Conservation (phyloP, 2,888 invertebrate genomes). For the Troides helena region DNA sequence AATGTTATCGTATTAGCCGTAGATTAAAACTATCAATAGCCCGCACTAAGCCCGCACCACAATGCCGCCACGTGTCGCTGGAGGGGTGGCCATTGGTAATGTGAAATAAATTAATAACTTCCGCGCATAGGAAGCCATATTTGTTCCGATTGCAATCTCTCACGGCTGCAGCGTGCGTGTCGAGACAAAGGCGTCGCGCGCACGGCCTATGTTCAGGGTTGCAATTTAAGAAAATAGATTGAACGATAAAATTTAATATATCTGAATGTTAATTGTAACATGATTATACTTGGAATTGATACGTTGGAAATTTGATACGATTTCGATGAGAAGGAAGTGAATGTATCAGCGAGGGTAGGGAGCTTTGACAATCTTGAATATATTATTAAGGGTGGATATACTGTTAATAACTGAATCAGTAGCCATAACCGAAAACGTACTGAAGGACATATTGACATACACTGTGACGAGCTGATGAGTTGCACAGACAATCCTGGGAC, state of each 20-base stretch:
- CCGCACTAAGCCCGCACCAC: constrained; percentile 9
- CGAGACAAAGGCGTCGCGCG: constrained; percentile 33
- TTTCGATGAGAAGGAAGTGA: no score
- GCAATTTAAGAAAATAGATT: constrained; percentile 10
- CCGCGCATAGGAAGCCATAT: constrained; percentile 54
- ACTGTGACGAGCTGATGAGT: no score
- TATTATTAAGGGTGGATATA: no score
- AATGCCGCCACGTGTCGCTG: constrained; percentile 31
- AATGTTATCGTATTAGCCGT: constrained; percentile 10
- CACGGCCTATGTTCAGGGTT: constrained; percentile 34
- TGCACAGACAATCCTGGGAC: no score
- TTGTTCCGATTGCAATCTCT: constrained; percentile 43
- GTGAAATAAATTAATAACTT: constrained; percentile 54
- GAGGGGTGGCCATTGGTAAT: constrained; percentile 39
- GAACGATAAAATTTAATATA: background rate
- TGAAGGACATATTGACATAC: no score
- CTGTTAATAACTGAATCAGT: no score
- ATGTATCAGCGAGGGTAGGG: no score
- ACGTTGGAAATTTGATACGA: no score
- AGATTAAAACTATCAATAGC: constrained; percentile 17
- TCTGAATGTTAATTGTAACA: background rate
- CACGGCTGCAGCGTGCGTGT: constrained; percentile 15
- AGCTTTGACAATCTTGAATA: no score
- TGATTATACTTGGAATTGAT: no score
- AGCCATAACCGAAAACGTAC: no score